A percentile compares a stretch with the other conserved stretches of the same genome.
phyloP scores from a whole-genome alignment of 2,797 vertebrate species.

The Liasis olivaceus region DNA sequence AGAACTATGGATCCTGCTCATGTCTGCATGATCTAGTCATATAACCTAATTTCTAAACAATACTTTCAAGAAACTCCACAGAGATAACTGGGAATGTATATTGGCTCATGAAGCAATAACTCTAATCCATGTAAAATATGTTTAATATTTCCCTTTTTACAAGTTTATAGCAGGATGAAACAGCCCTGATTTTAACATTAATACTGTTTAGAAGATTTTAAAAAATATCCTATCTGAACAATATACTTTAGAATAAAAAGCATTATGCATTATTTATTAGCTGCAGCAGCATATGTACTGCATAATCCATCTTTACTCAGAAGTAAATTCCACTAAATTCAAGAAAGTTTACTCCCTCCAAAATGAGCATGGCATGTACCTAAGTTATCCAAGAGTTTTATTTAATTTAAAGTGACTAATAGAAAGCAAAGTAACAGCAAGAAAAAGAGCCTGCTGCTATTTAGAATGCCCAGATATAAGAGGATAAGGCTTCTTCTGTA shows the following conservation, averaged over 20 bases:
- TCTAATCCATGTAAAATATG: not conserved
- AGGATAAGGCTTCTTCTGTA: not conserved
- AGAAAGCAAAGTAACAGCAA: not conserved
- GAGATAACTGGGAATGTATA: not conserved
- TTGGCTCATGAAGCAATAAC: not conserved
- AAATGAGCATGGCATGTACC: not conserved
- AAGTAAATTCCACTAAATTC: not conserved
- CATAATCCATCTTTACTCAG: not conserved
- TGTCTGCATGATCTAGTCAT: not conserved
- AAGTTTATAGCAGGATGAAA: not conserved
- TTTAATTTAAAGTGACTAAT: not conserved
- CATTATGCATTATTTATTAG: not conserved
- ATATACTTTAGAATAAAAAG: not conserved
- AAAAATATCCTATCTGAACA: not conserved
- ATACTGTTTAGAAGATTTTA: not conserved
- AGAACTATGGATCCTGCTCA: not conserved
- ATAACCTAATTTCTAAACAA: not conserved
- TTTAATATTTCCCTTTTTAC: not conserved
- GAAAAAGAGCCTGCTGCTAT: not conserved
- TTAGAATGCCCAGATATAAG: not conserved
- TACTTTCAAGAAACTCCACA: not conserved
- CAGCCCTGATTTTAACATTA: not conserved
- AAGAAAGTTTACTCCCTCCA: not conserved
- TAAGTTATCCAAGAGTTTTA: not conserved
- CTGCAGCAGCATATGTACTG: not conserved